Conservation (phyloP, 2,888 invertebrate species). For the Hypena proboscidalis region DNA sequence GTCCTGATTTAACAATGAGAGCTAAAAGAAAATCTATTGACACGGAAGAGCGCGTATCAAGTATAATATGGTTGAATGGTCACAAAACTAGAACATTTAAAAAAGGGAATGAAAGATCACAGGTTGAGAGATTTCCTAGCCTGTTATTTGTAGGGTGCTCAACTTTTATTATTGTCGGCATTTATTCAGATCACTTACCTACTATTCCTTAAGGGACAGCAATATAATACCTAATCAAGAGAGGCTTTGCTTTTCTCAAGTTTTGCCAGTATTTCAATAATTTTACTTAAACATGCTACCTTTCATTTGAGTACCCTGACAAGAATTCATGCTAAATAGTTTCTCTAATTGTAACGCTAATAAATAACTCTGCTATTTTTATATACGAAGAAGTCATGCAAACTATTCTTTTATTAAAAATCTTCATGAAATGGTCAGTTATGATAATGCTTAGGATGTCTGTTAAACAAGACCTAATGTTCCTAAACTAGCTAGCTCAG, state of each 20-base stretch:
- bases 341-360: slow-evolving; percentile 30
- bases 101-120: slow-evolving; percentile 39
- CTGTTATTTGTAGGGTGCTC: slow-evolving; percentile 44
- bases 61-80: no score
- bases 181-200: slow-evolving; percentile 39
- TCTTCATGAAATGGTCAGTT: slow-evolving; percentile 24
- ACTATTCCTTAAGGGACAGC: slow-evolving; percentile 36
- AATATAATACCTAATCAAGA: slow-evolving; percentile 26
- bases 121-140: slow-evolving; percentile 40
- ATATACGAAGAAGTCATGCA: slow-evolving; percentile 49
- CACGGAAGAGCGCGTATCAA: no score
- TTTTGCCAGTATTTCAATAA: slow-evolving; percentile 11
- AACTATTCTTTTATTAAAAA: slow-evolving; percentile 41
- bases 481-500: slow-evolving; percentile 33
- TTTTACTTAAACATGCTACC: slow-evolving; percentile 55
- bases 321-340: slow-evolving; percentile 37
- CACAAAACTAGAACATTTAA: no score
- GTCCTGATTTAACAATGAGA: no score
- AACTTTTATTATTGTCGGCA: slow-evolving; percentile 25
- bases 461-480: slow-evolving; percentile 31
- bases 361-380: slow-evolving; percentile 30
- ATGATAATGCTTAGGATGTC: slow-evolving; percentile 19
- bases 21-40: no score
- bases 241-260: slow-evolving; percentile 10
- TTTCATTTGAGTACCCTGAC: slow-evolving; percentile 40